Conservation (phyloP, 2,113 vertebrate genomes). For the Microtus ochrogaster region DNA sequence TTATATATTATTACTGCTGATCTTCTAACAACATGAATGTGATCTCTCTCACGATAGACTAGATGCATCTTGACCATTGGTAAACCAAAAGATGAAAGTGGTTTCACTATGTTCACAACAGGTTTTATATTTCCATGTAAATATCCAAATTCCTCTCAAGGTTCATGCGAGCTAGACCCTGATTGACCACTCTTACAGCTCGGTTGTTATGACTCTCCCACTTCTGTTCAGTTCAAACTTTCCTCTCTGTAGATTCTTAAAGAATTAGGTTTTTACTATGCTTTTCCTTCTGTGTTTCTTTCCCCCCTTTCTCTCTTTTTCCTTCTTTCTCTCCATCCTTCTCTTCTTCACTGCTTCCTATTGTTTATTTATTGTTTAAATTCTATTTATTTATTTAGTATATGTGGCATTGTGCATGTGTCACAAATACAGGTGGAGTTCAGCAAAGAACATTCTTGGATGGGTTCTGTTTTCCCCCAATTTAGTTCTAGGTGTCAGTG, state of each 20-base stretch:
- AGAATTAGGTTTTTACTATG: neutral
- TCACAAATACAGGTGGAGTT: neutral
- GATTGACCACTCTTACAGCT: neutral
- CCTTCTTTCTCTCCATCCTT: neutral
- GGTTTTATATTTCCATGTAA: neutral
- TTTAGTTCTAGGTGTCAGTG: neutral
- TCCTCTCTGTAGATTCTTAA: neutral
- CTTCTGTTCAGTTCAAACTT: neutral
- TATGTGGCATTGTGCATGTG: neutral
- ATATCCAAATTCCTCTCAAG: neutral
- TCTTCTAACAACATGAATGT: neutral
- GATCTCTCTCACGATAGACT: rapidly evolving
- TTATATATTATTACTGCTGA: neutral
- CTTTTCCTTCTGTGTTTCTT: neutral
- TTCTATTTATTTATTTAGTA: neutral
- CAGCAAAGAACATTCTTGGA: neutral
- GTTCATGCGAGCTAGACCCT: neutral
- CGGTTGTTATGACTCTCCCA: neutral
- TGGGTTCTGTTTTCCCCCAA: neutral
- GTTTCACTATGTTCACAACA: rapidly evolving
- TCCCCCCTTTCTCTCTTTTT: neutral
- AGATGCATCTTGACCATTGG: neutral
- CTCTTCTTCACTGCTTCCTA: neutral
- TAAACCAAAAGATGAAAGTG: neutral
- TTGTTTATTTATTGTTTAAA: neutral